These are phyloP conservation scores for Macrosoma leucophasiata DNA, from an alignment of 2,888 invertebrate species.

Conservation along the genomic window DNA sequence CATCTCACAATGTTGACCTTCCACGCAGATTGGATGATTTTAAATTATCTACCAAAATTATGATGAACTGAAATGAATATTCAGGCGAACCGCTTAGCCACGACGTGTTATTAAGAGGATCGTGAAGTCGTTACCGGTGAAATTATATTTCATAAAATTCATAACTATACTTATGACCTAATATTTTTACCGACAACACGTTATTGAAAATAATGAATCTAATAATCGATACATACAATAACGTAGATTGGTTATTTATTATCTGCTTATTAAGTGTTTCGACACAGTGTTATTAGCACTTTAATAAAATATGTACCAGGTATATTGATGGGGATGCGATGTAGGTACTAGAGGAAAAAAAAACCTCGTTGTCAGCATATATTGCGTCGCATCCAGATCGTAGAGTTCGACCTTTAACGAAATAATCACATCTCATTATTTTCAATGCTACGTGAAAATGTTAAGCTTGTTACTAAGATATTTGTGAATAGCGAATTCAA, in stretches of 20 bases:
- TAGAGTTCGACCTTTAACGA: no score
- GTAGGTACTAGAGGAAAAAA: no score
- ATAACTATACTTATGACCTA: slow-evolving; percentile 72
- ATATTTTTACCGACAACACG: slow-evolving; percentile 68
- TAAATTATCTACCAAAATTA: slow-evolving; percentile 70
- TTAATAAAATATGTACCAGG: background rate
- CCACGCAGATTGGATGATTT: slow-evolving; percentile 61
- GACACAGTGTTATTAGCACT: background rate
- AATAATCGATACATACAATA: slow-evolving; percentile 22
- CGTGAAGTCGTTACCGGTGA: slow-evolving; percentile 68
- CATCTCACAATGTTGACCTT: slow-evolving; percentile 35
- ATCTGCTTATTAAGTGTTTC: slow-evolving; percentile 12
- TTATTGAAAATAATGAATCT: slow-evolving; percentile 58
- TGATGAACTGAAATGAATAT: slow-evolving; percentile 71
- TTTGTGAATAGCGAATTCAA: no score
- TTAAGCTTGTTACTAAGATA: no score
- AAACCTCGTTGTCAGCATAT: no score
- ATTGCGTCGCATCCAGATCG: no score
- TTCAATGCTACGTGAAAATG: no score
- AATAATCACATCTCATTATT: no score
- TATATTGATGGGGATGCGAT: no score
- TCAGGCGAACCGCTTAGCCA: slow-evolving; percentile 68
- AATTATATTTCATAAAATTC: slow-evolving; percentile 73
- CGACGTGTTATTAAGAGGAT: slow-evolving; percentile 68
- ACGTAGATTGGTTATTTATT: slow-evolving; percentile 26